phyloP scores from a whole-genome alignment of 2,888 invertebrate species.

The Seira musarum region DNA sequence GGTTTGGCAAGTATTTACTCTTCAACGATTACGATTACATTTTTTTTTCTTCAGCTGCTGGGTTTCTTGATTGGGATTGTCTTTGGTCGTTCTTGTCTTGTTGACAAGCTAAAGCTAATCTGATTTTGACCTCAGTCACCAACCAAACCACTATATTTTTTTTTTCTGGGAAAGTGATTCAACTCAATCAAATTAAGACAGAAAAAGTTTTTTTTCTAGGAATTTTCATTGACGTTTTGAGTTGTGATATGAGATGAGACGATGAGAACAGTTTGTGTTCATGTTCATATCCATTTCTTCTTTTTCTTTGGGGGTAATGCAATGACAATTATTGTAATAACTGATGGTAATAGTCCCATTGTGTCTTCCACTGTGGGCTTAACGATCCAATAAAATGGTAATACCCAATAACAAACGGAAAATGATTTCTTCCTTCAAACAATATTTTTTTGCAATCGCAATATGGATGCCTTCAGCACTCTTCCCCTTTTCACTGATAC shows the following conservation, averaged over 20 bases:
- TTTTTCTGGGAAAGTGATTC: neutral
- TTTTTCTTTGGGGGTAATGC: constrained; percentile 12
- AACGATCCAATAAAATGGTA: constrained; percentile 32
- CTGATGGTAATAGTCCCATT: constrained; percentile 21
- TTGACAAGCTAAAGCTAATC: constrained; percentile 19
- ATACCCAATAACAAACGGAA: constrained; percentile 9
- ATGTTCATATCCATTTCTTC: constrained; percentile 16
- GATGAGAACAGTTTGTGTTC: constrained; percentile 4
- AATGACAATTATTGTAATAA: constrained; percentile 35
- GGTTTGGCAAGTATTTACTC: constrained; percentile 33
- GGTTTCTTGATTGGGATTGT: constrained; percentile 31
- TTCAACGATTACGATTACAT: constrained; percentile 30
- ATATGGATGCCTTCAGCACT: no score
- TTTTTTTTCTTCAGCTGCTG: no score
- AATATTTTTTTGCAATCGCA: no score
- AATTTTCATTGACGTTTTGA: neutral
- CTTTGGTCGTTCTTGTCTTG: neutral
- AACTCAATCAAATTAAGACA: constrained; percentile 34
- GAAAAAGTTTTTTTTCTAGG: neutral
- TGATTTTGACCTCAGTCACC: constrained; percentile 29
- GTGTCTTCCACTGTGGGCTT: constrained; percentile 26
- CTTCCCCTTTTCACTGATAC: no score
- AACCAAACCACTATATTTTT: no score
- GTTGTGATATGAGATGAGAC: no score
- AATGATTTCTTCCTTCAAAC: no score